Base-by-base conservation (phyloP, 1,140 invertebrate genomes). In the Achatina immaculata region DNA sequence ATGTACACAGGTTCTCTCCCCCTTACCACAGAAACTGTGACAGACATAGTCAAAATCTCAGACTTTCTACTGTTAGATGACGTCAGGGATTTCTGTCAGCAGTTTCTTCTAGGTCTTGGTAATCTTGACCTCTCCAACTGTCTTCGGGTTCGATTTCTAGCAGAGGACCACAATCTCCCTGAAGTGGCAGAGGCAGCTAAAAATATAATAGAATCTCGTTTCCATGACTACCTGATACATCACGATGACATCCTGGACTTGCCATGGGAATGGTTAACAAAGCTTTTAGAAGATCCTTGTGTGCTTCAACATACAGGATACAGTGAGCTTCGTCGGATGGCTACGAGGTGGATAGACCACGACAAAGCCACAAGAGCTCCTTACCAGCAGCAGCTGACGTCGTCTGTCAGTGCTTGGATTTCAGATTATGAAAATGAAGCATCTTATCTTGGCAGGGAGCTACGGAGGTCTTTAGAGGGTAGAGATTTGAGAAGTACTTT, bases 1-100 rank as follows among this genome's bases (percentile, higher is more conserved):
- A 96, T 98, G 89, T 98, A 98, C 88, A 96, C 96, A 86, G 96
- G 96, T 21, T 90, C 93, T 83, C 89, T 94, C 16, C 88, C 90
- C 28, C 87, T 94, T 19, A 92, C 88, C 45, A 94, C 95, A 90
- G 93, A 94, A 43, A 97, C 96, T 93, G 96, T 97, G 34, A 96
- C 97, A 92, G 96, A 97, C 81, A 77, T 90, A 28, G 75, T 90
- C 3, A 84, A 84, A 69, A 86, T 90, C 34, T 86, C 89, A 48
- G 89, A 90, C 82, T 90, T 90, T 83, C 81, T 90, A 84, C 91
- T 98, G 77, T 93, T 98, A 81, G 94, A 90, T 73, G 89, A 90
- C 76, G 85, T 90, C 16, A 89, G 89, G 79, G 89, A 90, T 28
- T 90, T 87, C 62, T 90, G 89, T 69, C 84, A 84, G 45, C 89